These are phyloP conservation scores for Leptoteleia sp. DNA, from an alignment of 1,140 invertebrate species.

Conservation along the genomic window DNA sequence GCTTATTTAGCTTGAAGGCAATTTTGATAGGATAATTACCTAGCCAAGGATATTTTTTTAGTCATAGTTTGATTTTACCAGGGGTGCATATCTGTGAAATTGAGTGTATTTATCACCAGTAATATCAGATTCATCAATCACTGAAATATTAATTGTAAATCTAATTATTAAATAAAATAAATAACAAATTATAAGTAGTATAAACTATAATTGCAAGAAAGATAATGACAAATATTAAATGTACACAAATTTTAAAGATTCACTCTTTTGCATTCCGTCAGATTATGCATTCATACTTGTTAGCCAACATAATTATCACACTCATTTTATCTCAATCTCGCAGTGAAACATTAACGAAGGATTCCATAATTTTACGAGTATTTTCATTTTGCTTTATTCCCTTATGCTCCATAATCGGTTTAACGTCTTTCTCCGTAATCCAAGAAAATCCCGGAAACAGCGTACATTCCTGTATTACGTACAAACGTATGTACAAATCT, in stretches of 20 bases:
- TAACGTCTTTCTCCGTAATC: constrained; percentile 58
- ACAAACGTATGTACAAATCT: constrained; percentile 58
- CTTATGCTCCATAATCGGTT: constrained; percentile 55
- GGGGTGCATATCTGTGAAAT: no score
- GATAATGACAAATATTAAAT: no score
- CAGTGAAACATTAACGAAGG: constrained; percentile 40
- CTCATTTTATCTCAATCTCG: constrained; percentile 46
- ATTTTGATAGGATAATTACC: no score
- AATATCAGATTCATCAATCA: no score
- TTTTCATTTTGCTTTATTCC: constrained; percentile 58
- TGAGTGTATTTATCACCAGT: no score
- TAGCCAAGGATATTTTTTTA: no score
- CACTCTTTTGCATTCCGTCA: constrained; percentile 6
- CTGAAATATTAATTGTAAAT: no score
- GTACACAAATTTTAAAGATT: constrained; percentile 13
- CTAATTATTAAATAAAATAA: no score
- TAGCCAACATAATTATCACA: constrained; percentile 45
- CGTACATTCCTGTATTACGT: constrained; percentile 52
- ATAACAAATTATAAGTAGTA: no score
- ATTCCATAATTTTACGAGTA: constrained; percentile 55
- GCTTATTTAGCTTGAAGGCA: no score
- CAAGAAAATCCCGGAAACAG: constrained; percentile 59
- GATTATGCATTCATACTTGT: constrained; percentile 21
- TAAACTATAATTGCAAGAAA: no score
- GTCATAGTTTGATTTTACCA: no score